Percentiles rank a stretch among this genome's conserved stretches.
Evolutionary conservation across 2,113 vertebrate species (phyloP).

Genomic region (Tenebrosternarchus preto): DNA sequence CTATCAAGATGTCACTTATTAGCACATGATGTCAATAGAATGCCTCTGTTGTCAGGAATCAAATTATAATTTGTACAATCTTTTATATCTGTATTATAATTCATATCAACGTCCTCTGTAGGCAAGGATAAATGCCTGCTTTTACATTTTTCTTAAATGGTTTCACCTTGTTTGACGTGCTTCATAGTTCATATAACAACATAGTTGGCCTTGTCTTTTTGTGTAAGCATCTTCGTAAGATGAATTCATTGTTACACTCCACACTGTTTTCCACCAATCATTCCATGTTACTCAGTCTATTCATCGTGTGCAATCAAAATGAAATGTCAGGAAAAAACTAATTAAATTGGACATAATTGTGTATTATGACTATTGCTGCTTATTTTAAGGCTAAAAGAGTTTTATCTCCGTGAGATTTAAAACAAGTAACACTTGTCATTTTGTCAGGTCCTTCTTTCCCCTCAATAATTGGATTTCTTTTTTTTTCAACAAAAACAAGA

Average conservation of each 20-base stretch:
- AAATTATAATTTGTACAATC: too few relatives aligned
- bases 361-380: neutral
- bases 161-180: neutral
- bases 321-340: neutral
- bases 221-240: neutral
- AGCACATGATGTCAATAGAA: too few relatives aligned
- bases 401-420: conserved; percentile 1
- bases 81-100: too few relatives aligned
- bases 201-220: neutral
- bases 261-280: neutral
- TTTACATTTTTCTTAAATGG: conserved; percentile 1
- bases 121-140: too few relatives aligned
- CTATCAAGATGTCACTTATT: too few relatives aligned
- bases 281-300: neutral
- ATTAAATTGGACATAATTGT: neutral
- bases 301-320: neutral
- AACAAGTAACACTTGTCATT: neutral
- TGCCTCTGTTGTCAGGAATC: too few relatives aligned
- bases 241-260: neutral
- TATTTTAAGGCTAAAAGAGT: neutral
- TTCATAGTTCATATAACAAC: neutral
- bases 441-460: neutral
- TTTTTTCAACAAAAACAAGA: conserved; percentile 16
- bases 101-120: too few relatives aligned
- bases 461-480: conserved; percentile 26